A percentile compares a stretch with the other conserved stretches of the same genome.
These are phyloP conservation scores for Calyptommatus sinebrachiatus DNA, from an alignment of 2,113 vertebrate genomes.

Conservation along the genomic window DNA sequence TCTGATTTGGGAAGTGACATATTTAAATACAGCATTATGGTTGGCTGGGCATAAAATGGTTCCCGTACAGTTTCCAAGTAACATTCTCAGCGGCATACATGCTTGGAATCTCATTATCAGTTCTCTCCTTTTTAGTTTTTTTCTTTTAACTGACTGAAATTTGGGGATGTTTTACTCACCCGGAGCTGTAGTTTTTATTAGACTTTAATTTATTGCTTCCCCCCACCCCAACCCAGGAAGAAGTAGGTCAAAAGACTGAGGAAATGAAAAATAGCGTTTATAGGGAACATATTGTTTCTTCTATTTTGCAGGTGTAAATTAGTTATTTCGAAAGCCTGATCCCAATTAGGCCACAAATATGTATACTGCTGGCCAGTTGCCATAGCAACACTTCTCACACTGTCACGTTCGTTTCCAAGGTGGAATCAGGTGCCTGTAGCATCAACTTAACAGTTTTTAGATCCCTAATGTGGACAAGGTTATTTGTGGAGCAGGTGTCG, in stretches of 20 bases:
- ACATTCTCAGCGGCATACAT: background rate
- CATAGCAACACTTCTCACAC: conserved; percentile 26
- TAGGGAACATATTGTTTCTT: background rate
- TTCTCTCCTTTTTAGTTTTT: background rate
- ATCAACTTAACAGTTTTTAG: conserved; percentile 4
- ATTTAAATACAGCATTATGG: background rate
- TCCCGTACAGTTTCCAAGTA: background rate
- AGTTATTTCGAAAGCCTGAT: background rate
- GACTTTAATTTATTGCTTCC: background rate
- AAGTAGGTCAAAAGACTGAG: background rate
- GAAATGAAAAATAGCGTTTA: background rate
- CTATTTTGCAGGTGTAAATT: background rate
- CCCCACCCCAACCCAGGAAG: background rate
- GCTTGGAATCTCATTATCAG: background rate
- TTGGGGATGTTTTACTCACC: background rate
- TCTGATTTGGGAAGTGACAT: background rate
- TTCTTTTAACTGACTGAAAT: background rate
- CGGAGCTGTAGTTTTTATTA: background rate
- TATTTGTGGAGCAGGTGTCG: conserved; percentile 31
- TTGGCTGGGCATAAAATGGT: background rate
- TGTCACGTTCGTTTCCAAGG: conserved; percentile 16
- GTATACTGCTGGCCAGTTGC: background rate
- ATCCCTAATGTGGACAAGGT: conserved; percentile 22
- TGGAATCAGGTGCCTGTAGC: conserved; percentile 1
- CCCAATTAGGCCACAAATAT: background rate